phyloP scores from a whole-genome alignment of 2,888 invertebrate genomes.

The Pachydiplax longipennis region DNA sequence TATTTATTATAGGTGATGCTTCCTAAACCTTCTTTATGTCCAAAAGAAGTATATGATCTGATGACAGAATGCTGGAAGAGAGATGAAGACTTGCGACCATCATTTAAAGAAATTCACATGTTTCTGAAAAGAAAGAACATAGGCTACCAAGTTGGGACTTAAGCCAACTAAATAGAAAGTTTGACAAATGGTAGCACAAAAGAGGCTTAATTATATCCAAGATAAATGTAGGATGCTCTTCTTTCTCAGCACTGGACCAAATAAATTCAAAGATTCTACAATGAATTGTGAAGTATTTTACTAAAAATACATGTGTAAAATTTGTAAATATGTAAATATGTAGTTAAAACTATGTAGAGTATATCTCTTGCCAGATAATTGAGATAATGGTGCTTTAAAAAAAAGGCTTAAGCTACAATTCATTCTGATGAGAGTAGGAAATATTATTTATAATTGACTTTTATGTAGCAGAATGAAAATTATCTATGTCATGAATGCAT shows the following conservation, averaged over 20 bases:
- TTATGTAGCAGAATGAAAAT: not conserved
- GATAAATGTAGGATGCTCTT: not conserved
- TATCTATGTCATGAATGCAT: not conserved
- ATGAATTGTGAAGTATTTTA: conserved; percentile 8
- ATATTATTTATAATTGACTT: not conserved
- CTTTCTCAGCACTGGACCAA: conserved; percentile 27
- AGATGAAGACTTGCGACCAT: conserved; percentile 67
- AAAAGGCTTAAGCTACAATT: conserved; percentile 11
- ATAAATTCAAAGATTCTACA: not conserved
- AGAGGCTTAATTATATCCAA: not conserved
- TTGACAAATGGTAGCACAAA: not conserved
- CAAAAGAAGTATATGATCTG: conserved; percentile 76
- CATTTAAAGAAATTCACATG: conserved; percentile 72
- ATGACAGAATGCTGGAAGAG: conserved; percentile 75
- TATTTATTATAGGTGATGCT: conserved; percentile 62
- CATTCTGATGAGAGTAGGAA: not conserved
- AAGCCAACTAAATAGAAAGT: not conserved
- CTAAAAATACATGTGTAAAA: conserved; percentile 7
- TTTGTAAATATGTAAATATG: conserved; percentile 26
- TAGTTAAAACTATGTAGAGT: not conserved
- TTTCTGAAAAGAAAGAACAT: conserved; percentile 71
- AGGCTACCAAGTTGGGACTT: conserved; percentile 61
- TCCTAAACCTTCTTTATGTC: conserved; percentile 79
- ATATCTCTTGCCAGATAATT: not conserved
- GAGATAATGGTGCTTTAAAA: conserved; percentile 31